phyloP scores from a whole-genome alignment of 2,797 vertebrate species.

The Sebastes nivosus region DNA sequence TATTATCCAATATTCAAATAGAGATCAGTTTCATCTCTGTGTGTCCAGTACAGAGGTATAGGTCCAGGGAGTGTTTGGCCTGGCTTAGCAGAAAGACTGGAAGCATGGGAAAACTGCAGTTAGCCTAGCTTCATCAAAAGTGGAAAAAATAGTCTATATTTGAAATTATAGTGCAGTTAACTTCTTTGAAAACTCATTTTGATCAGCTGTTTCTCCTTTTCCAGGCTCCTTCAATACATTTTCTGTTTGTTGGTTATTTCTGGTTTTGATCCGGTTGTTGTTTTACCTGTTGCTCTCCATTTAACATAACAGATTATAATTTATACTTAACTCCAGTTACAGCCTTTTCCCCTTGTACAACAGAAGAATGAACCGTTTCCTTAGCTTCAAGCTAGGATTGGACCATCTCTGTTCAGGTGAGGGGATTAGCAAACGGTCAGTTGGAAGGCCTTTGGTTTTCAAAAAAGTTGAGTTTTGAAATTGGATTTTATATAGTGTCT shows the following conservation, averaged over 20 bases:
- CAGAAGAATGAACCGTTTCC: background rate
- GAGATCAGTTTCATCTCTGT: background rate
- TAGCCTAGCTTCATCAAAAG: background rate
- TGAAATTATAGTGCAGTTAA: background rate
- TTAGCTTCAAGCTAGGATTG: background rate
- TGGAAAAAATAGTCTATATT: background rate
- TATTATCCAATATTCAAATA: background rate
- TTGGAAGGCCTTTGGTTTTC: background rate
- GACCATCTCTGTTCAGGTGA: background rate
- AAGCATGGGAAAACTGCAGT: background rate
- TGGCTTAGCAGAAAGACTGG: background rate
- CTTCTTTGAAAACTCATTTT: background rate
- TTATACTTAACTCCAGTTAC: background rate
- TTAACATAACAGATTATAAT: background rate
- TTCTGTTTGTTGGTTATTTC: background rate
- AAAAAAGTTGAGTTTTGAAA: background rate
- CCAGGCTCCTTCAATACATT: background rate
- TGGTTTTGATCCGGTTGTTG: background rate
- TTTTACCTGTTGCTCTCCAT: background rate
- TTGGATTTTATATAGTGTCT: background rate
- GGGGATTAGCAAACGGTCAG: background rate
- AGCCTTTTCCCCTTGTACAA: background rate
- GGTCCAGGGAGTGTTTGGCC: background rate
- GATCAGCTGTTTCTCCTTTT: background rate
- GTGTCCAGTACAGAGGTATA: background rate